Evolutionary conservation across 2,888 invertebrate species (phyloP).

Genomic region (Lysandra coridon): DNA sequence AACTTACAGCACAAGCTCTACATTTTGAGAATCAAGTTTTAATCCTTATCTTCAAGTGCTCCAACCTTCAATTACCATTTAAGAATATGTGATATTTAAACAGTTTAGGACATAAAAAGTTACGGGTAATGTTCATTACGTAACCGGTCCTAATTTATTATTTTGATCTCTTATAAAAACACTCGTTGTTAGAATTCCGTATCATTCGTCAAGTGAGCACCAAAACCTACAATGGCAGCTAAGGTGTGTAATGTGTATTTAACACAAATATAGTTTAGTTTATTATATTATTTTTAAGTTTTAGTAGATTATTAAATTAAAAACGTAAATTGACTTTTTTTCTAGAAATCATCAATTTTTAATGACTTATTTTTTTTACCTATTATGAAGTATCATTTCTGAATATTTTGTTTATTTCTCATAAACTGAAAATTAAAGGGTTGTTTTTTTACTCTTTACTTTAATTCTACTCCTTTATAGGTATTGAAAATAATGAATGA

Average conservation of each 20-base stretch:
- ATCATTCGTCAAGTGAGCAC: conserved; percentile 54
- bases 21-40: not conserved
- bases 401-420: too few relatives aligned
- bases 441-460: too few relatives aligned
- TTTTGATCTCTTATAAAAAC: conserved; percentile 53
- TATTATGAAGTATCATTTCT: too few relatives aligned
- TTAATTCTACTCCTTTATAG: too few relatives aligned
- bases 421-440: too few relatives aligned
- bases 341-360: too few relatives aligned
- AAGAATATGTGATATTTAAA: not conserved
- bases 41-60: not conserved
- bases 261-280: too few relatives aligned
- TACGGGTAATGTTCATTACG: conserved; percentile 10
- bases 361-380: too few relatives aligned
- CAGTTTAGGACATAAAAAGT: conserved; percentile 1
- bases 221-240: conserved; percentile 60
- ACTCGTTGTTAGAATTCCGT: conserved; percentile 39
- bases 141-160: conserved; percentile 29
- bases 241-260: conserved; percentile 55
- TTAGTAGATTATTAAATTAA: too few relatives aligned
- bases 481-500: too few relatives aligned
- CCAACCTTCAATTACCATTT: conserved; percentile 2
- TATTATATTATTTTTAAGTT: too few relatives aligned
- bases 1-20: not conserved
- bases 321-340: too few relatives aligned